Percentiles rank a stretch among this genome's conserved stretches.
phyloP scores from a whole-genome alignment of 2,797 vertebrate species.

The Tenualosa ilisha region DNA sequence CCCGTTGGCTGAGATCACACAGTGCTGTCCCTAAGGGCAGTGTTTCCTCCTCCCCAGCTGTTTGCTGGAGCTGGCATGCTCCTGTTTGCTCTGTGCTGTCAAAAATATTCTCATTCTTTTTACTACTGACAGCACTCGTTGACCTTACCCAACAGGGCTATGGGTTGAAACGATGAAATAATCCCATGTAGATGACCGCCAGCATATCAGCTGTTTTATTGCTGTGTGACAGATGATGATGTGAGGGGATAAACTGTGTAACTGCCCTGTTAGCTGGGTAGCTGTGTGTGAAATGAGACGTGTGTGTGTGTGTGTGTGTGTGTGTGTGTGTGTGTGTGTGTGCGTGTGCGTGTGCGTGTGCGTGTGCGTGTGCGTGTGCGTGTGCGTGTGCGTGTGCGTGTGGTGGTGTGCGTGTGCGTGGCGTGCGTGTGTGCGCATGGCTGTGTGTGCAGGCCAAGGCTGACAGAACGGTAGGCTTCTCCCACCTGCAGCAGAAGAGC shows the following conservation, averaged over 20 bases:
- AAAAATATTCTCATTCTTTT: too few relatives aligned
- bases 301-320: not conserved
- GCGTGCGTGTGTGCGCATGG: not conserved
- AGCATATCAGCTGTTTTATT: not conserved
- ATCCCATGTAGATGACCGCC: too few relatives aligned
- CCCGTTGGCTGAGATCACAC: too few relatives aligned
- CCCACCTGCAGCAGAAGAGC: conserved; percentile 86
- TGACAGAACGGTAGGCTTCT: conserved; percentile 83
- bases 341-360: not conserved
- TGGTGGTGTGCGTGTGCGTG: too few relatives aligned
- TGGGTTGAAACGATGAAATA: too few relatives aligned
- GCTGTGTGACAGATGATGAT: not conserved
- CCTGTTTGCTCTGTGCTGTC: too few relatives aligned
- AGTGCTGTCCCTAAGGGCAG: too few relatives aligned
- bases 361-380: not conserved
- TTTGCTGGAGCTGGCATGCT: too few relatives aligned
- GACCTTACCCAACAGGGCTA: too few relatives aligned
- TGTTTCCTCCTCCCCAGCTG: too few relatives aligned
- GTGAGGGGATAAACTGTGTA: not conserved
- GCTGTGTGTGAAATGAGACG: not conserved
- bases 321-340: not conserved
- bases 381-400: not conserved
- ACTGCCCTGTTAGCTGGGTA: not conserved
- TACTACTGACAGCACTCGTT: too few relatives aligned
- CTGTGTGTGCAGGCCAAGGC: conserved; percentile 73